These are phyloP conservation scores for Acyrthosiphon pisum DNA, from an alignment of 1,140 invertebrate species.

Conservation along the genomic window DNA sequence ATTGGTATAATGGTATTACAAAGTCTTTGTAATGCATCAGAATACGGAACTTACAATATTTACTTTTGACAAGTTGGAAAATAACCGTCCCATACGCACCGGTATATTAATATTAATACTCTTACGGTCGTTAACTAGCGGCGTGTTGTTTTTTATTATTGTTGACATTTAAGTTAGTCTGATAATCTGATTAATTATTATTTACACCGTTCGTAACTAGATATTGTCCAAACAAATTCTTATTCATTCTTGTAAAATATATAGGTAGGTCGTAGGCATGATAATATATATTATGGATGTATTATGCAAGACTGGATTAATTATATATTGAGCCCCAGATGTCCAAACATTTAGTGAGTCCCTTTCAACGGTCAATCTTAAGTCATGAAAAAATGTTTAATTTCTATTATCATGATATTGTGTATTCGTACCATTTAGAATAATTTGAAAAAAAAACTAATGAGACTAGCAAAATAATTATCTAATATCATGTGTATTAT, in stretches of 20 bases:
- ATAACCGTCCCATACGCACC: not conserved
- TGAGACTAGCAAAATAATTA: too few species aligned
- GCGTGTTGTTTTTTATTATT: not conserved
- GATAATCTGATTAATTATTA: not conserved
- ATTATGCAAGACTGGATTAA: too few species aligned
- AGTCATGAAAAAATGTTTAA: too few species aligned
- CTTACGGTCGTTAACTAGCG: not conserved
- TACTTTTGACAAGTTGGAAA: not conserved
- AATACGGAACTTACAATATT: not conserved
- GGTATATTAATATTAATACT: not conserved
- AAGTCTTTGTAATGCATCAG: not conserved
- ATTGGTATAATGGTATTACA: not conserved
- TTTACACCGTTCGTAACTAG: not conserved
- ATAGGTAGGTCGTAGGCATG: not conserved
- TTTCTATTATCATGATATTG: too few species aligned
- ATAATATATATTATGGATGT: too few species aligned
- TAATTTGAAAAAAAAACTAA: too few species aligned
- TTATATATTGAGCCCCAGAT: too few species aligned
- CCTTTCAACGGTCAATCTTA: too few species aligned
- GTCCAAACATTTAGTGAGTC: too few species aligned
- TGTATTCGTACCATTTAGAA: too few species aligned
- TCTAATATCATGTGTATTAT: too few species aligned
- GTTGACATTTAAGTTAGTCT: not conserved
- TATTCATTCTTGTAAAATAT: not conserved
- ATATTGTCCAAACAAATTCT: not conserved